Evolutionary conservation across 2,888 invertebrate genomes (phyloP).

Genomic region (Cybosia mesomella): DNA sequence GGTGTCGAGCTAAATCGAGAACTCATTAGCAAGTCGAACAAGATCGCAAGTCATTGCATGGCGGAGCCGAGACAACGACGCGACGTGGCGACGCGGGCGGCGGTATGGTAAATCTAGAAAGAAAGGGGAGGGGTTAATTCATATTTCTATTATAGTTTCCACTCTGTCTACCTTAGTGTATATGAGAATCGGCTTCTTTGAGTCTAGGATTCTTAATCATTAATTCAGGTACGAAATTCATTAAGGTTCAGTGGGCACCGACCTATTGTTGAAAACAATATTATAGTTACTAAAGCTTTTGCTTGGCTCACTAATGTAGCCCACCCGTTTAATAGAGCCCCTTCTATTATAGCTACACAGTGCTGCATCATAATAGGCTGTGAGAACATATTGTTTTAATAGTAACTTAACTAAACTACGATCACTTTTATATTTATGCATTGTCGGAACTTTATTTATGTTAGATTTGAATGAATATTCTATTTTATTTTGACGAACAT

Average conservation of each 20-base stretch:
- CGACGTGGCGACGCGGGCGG: slow-evolving; percentile 21
- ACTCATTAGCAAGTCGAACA: slow-evolving; percentile 81
- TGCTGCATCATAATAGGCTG: slow-evolving; percentile 33
- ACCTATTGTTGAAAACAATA: slow-evolving; percentile 46
- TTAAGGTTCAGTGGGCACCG: slow-evolving; percentile 37
- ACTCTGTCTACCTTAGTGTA: slow-evolving; percentile 52
- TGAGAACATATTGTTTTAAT: slow-evolving; percentile 39
- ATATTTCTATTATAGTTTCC: slow-evolving; percentile 57
- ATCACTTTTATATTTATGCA: background rate
- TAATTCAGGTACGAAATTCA: slow-evolving; percentile 58
- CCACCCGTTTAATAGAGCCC: slow-evolving; percentile 43
- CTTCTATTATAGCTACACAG: slow-evolving; percentile 43
- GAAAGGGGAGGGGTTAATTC: slow-evolving; percentile 50
- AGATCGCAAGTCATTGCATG: slow-evolving; percentile 74
- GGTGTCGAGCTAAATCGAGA: slow-evolving; percentile 71
- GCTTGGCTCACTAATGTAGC: slow-evolving; percentile 33
- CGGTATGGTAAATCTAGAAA: slow-evolving; percentile 26
- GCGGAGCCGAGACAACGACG: slow-evolving; percentile 36
- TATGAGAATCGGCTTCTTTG: slow-evolving; percentile 62
- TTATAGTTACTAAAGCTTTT: slow-evolving; percentile 34
- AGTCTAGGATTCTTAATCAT: slow-evolving; percentile 61
- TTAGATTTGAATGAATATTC: no score
- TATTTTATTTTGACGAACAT: no score
- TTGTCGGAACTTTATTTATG: background rate
- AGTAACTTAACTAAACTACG: slow-evolving; percentile 11